Evolutionary conservation across 2,888 invertebrate genomes (phyloP).

Genomic region (Alviniconcha strummeri): DNA sequence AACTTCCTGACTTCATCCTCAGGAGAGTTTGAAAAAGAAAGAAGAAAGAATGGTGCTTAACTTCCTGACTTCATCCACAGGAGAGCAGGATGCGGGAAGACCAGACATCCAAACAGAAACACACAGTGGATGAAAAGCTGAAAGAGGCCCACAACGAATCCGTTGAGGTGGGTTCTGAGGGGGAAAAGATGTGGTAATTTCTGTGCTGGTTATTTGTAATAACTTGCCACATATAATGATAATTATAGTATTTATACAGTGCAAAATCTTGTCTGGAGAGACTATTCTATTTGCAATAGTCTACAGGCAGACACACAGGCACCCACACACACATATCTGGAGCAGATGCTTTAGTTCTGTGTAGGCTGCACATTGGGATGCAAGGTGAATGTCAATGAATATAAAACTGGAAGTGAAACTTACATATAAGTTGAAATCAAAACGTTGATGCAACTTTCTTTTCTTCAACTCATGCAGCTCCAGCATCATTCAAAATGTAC

Average conservation of each 20-base stretch:
- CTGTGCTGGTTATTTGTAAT: background rate
- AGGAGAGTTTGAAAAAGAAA: slow-evolving; percentile 60
- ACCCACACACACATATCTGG: background rate
- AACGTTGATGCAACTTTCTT: no score
- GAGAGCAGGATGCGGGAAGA: slow-evolving; percentile 57
- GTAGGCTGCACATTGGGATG: no score
- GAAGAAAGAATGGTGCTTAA: slow-evolving; percentile 22
- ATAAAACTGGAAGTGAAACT: no score
- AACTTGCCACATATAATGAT: no score
- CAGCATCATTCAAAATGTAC: no score
- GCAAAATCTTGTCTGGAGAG: no score
- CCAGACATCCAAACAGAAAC: slow-evolving; percentile 55
- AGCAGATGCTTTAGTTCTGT: background rate
- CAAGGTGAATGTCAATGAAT: no score
- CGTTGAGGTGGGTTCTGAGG: slow-evolving; percentile 49
- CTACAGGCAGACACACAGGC: background rate
- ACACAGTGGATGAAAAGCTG: slow-evolving; percentile 57
- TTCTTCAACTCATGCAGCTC: no score
- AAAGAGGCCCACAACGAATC: slow-evolving; percentile 66
- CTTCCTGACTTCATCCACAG: slow-evolving; percentile 40
- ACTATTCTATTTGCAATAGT: no score
- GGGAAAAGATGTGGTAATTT: background rate
- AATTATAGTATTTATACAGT: no score
- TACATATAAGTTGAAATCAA: no score
- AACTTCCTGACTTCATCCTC: background rate